These are phyloP conservation scores for Phalacrocorax carbo DNA, from an alignment of 2,113 vertebrate species.

Conservation along the genomic window DNA sequence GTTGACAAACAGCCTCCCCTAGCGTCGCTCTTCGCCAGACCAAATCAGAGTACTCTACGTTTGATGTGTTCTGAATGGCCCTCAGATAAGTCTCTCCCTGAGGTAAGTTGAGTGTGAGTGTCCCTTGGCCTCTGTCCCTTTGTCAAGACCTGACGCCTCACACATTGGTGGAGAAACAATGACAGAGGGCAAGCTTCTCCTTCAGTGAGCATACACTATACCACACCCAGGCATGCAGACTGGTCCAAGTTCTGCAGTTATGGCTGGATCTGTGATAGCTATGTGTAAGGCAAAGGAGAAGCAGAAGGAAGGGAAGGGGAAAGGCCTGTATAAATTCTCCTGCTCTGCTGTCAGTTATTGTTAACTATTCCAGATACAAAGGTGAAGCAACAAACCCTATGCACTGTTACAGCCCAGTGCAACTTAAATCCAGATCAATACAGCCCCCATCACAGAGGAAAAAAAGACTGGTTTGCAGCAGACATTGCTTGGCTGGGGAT, in stretches of 20 bases:
- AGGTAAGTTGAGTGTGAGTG: accelerated
- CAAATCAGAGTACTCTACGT: neutral
- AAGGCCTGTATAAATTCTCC: neutral
- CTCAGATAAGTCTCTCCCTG: neutral
- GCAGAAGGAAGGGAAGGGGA: neutral
- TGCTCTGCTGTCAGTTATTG: neutral
- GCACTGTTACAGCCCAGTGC: neutral
- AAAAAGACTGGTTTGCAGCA: neutral
- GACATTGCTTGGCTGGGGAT: neutral
- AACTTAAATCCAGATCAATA: neutral
- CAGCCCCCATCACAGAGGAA: neutral
- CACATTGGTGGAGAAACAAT: neutral
- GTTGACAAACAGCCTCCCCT: neutral
- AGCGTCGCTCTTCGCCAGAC: neutral
- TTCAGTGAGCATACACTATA: accelerated
- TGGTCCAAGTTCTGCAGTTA: neutral
- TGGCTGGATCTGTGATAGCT: accelerated
- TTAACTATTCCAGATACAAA: neutral
- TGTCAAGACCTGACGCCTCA: neutral
- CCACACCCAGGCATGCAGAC: neutral
- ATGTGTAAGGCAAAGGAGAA: neutral
- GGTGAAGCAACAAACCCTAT: neutral
- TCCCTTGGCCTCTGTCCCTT: accelerated
- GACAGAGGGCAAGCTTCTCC: neutral
- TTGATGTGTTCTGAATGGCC: neutral